Base-by-base conservation (phyloP, 2,113 vertebrate genomes). In the Chlorocebus sabaeus region DNA sequence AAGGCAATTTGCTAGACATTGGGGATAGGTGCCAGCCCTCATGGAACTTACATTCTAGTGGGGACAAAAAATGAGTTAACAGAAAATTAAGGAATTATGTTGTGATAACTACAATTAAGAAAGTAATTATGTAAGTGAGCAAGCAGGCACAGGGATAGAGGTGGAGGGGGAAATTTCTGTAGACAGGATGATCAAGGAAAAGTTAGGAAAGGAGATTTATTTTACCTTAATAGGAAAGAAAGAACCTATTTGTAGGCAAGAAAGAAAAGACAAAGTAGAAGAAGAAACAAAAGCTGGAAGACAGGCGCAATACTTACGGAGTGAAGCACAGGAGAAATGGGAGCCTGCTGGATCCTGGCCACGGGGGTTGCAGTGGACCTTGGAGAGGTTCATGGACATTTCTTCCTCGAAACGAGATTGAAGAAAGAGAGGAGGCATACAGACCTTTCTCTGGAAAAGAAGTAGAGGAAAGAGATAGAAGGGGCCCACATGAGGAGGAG, bases 301-400 rank as follows among this genome's bases (percentile, higher is more conserved):
- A 18, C 20, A 75, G 30, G 20, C 64, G 17, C 17, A 84, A 13
- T 25, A 32, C 16, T 68, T 13, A 32, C 3, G 18, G 82, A 72
- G 40, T 43, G 70, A 96, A 83, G 76, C n/a, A 8, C 32, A 59
- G 52, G 38, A 88, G 61, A 84, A 92, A 89, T 12, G 18, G 61
- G 23, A 59, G 8, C 2, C 0, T 18, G 12, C 59, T 89, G 59
- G 73, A 67, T 32, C 23, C 61, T 25, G 8, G 57, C 27, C 32
- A 52, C 13, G 0, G 0, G 22, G 20, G 1, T 38, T 5, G 12
- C 43, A 11, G 12, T 9, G 11, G 82, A 22, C 11, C 5, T 67
- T 78, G 17, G 52, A 82, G 75, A 82, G 59, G 17, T 40, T 57
- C 9, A 17, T 57, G 50, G 32, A 32, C 38, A 20, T 5, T 43